Percentiles rank a stretch among this genome's conserved stretches.
These are phyloP conservation scores for Ornithoptera priamus DNA, from an alignment of 2,888 invertebrate species.

Conservation along the genomic window DNA sequence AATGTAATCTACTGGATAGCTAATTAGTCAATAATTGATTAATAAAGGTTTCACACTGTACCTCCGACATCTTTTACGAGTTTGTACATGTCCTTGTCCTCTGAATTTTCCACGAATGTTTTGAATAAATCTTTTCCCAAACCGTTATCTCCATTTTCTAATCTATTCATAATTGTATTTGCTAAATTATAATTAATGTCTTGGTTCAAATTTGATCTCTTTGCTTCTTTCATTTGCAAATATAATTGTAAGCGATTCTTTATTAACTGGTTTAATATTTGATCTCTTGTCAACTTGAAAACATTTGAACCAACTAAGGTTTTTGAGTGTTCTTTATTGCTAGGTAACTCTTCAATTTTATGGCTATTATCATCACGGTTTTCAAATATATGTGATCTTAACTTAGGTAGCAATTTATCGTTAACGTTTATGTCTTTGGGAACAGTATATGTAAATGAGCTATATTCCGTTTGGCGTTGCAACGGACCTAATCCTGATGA, in stretches of 20 bases:
- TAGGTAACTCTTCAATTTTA: constrained; percentile 15
- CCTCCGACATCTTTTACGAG: constrained; percentile 19
- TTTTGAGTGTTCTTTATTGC: background rate
- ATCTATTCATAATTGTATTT: constrained; percentile 49
- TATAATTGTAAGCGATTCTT: constrained; percentile 56
- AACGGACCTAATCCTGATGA: background rate
- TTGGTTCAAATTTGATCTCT: constrained; percentile 37
- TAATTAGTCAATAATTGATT: background rate
- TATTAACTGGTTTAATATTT: constrained; percentile 62
- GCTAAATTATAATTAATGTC: constrained; percentile 59
- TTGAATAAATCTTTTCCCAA: constrained; percentile 63
- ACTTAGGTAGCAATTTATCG: background rate
- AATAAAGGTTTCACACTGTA: constrained; percentile 7
- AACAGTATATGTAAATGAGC: background rate
- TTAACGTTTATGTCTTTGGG: background rate
- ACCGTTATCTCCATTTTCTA: constrained; percentile 53
- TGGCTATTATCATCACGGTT: background rate
- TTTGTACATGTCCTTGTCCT: constrained; percentile 17
- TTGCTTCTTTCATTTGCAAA: constrained; percentile 49
- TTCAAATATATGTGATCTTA: background rate
- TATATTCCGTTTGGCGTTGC: background rate
- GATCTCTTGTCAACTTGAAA: constrained; percentile 52
- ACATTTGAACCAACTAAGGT: constrained; percentile 27
- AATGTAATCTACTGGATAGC: background rate
- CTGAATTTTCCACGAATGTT: constrained; percentile 47